These are phyloP conservation scores for Tetranychus urticae DNA, from an alignment of 1,140 invertebrate genomes.

Conservation along the genomic window DNA sequence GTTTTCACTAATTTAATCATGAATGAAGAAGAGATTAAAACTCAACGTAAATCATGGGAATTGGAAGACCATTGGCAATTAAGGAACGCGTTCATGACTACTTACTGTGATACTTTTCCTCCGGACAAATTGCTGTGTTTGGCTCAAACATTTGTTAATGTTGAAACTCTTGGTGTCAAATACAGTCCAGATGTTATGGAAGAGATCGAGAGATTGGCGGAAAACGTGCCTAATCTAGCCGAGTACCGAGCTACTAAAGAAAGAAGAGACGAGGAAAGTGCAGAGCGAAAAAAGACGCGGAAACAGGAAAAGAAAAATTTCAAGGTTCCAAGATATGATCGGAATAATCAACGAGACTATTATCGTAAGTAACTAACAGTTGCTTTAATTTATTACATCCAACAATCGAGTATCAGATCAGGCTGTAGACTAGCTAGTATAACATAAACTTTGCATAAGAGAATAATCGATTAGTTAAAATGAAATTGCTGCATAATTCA, in stretches of 20 bases:
- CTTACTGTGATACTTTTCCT: conserved; percentile 43
- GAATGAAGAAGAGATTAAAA: conserved; percentile 5
- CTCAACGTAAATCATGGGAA: conserved; percentile 28
- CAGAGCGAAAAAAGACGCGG: neutral
- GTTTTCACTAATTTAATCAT: no score
- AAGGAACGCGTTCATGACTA: conserved; percentile 40
- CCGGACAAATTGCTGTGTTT: conserved; percentile 44
- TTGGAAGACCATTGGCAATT: conserved; percentile 59
- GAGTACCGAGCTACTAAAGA: neutral
- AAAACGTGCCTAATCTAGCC: neutral
- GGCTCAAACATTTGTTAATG: conserved; percentile 53
- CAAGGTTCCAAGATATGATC: no score
- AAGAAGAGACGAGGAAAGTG: neutral
- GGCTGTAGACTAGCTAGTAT: no score
- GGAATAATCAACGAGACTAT: no score
- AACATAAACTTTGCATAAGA: no score
- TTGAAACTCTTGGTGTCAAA: conserved; percentile 41
- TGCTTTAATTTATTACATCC: no score
- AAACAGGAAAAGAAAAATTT: neutral
- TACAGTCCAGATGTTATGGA: neutral
- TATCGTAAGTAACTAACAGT: no score
- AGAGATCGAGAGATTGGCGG: neutral
- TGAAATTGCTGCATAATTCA: no score
- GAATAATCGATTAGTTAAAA: no score
- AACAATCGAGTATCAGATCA: no score